A percentile compares a stretch with the other conserved stretches of the same genome.
Conservation (phyloP, 2,113 vertebrate species). For the Petrocephalus microphthalmus region DNA sequence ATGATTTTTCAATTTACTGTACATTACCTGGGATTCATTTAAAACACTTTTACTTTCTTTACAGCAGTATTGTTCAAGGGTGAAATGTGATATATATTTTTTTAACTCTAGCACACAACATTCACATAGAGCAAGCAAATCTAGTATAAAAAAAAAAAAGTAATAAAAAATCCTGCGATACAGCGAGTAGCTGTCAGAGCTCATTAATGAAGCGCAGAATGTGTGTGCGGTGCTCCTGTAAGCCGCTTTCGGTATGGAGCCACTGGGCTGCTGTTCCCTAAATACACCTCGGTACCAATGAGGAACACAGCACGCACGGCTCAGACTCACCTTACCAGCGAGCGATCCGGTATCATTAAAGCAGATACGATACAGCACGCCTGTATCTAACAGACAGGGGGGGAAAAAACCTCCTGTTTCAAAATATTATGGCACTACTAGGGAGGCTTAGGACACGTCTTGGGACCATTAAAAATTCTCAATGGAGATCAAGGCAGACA, state of each 20-base stretch:
- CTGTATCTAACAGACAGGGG: background rate
- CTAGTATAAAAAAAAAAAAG: background rate
- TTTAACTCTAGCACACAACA: background rate
- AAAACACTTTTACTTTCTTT: background rate
- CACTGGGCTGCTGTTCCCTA: background rate
- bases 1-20: background rate
- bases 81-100: background rate
- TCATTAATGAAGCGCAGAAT: background rate
- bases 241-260: background rate
- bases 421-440: background rate
- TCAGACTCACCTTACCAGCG: background rate
- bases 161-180: background rate
- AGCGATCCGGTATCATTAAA: background rate
- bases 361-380: background rate
- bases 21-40: background rate
- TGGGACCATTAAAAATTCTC: background rate
- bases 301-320: background rate
- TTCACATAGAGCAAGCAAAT: background rate
- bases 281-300: background rate
- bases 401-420: background rate
- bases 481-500: background rate
- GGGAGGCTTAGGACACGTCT: background rate
- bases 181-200: background rate
- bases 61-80: background rate
- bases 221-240: background rate